Percentiles rank a stretch among this genome's conserved stretches.
Conservation (phyloP, 1,140 invertebrate genomes). For the Drosophila littoralis region DNA sequence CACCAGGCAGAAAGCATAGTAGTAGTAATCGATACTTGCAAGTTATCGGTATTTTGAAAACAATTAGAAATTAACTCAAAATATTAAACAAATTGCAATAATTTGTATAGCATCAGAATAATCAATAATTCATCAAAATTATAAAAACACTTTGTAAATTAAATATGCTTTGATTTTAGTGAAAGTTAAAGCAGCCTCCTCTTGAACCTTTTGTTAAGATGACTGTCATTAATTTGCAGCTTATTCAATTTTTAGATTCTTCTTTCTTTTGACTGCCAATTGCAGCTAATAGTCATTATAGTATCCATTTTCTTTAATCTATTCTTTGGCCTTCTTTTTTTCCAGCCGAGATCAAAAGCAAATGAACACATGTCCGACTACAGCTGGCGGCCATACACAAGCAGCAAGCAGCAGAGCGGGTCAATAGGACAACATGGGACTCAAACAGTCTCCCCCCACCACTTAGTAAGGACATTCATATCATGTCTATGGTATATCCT, state of each 20-base stretch:
- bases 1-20: no score
- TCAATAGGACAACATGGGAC: conserved; percentile 16
- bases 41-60: no score
- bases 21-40: no score
- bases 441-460: no score
- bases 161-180: no score
- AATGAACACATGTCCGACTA: conserved; percentile 39
- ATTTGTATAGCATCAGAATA: no score
- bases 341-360: conserved; percentile 33
- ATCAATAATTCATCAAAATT: no score
- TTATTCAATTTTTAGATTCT: not conserved
- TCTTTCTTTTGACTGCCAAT: not conserved
- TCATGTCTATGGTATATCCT: conserved; percentile 19
- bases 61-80: no score
- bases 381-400: conserved; percentile 12
- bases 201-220: not conserved
- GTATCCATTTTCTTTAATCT: conserved; percentile 7
- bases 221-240: not conserved
- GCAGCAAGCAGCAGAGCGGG: conserved; percentile 15
- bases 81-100: no score
- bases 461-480: conserved; percentile 2
- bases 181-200: no score
- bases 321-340: not conserved
- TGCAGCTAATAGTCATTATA: conserved; percentile 26
- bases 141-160: no score